Conservation (phyloP, 2,888 invertebrate genomes). For the Prenolepis imparis region DNA sequence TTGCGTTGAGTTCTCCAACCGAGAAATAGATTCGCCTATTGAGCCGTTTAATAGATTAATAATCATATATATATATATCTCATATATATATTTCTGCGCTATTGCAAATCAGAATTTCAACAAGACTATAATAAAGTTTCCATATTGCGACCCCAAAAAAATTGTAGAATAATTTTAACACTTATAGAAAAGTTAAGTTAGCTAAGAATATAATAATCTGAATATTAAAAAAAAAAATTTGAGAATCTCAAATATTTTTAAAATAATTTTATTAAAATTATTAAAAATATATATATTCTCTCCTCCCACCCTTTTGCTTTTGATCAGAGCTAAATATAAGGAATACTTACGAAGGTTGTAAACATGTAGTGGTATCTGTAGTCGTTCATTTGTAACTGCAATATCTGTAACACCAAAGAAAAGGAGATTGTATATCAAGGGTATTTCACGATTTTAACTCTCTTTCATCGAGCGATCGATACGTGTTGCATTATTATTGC, state of each 20-base stretch:
- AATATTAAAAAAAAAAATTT: no score
- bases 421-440: background rate
- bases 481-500: no score
- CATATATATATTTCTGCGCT: background rate
- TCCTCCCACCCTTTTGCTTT: background rate
- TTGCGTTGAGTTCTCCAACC: background rate
- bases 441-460: background rate
- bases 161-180: background rate
- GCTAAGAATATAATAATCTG: background rate
- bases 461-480: background rate
- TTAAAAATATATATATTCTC: no score
- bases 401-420: constrained; percentile 90
- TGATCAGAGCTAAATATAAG: background rate
- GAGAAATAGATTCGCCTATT: background rate
- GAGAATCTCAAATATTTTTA: background rate
- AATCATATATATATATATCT: background rate
- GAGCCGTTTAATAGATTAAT: background rate
- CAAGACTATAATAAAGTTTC: background rate
- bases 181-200: background rate
- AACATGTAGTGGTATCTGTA: constrained; percentile 98
- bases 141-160: background rate
- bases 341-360: constrained; percentile 95
- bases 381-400: constrained; percentile 98
- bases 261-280: no score
- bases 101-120: constrained; percentile 2